Evolutionary conservation across 2,113 vertebrate species (phyloP).

Genomic region (Thymallus thymallus): DNA sequence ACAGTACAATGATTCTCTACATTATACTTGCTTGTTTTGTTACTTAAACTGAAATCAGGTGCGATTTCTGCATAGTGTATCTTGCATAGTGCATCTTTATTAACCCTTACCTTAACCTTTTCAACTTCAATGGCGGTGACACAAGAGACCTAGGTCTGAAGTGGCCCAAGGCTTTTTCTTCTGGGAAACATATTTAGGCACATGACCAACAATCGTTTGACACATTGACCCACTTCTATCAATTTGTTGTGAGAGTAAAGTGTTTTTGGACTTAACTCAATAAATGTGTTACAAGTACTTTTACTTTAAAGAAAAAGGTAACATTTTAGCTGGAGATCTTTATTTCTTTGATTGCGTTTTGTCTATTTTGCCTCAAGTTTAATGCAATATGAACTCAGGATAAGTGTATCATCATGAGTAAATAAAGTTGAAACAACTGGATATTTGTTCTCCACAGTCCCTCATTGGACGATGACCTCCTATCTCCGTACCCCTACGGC

Average conservation of each 20-base stretch:
- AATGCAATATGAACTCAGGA: no score
- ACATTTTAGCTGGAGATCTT: neutral
- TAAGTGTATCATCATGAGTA: neutral
- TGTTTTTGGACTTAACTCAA: neutral
- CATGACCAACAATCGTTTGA: neutral
- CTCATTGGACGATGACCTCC: conserved; percentile 66
- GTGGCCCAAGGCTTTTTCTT: neutral
- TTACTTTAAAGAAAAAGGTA: neutral
- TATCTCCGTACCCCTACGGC: conserved; percentile 74
- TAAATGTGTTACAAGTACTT: no score
- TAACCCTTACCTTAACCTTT: no score
- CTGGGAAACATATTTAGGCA: neutral
- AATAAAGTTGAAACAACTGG: neutral
- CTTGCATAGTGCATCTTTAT: no score
- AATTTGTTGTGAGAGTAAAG: neutral
- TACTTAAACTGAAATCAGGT: neutral
- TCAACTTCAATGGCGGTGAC: no score
- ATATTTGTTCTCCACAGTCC: conserved; percentile 54
- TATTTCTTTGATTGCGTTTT: neutral
- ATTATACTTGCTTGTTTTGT: no score
- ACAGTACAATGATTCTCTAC: no score
- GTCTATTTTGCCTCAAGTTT: neutral
- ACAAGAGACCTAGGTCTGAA: no score
- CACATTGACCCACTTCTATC: no score
- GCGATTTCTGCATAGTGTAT: no score